phyloP scores from a whole-genome alignment of 2,888 invertebrate species.

The Sinopyrophorus schimmeli region DNA sequence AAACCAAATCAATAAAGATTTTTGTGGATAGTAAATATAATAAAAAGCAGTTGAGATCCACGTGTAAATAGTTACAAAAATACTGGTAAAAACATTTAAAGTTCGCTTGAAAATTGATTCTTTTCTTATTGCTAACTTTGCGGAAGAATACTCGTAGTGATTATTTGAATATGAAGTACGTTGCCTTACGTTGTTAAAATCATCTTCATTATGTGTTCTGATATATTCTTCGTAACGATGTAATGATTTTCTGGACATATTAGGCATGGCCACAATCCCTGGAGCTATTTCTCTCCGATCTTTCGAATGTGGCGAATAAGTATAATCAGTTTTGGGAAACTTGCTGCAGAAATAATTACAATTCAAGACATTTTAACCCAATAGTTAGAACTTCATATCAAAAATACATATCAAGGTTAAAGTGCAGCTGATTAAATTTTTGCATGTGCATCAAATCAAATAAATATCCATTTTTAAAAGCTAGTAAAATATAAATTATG shows the following conservation, averaged over 20 bases:
- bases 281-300: conserved; percentile 79
- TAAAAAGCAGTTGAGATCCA: conserved; percentile 36
- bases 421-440: no score
- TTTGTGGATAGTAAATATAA: conserved; percentile 39
- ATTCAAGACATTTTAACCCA: no score
- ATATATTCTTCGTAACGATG: conserved; percentile 40
- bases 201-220: conserved; percentile 42
- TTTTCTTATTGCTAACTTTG: conserved; percentile 5
- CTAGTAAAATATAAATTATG: no score
- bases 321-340: conserved; percentile 90
- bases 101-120: conserved; percentile 24
- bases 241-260: conserved; percentile 82
- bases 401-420: no score
- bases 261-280: conserved; percentile 82
- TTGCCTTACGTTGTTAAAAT: conserved; percentile 27
- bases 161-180: conserved; percentile 37
- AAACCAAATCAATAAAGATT: conserved; percentile 39
- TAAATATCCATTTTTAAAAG: no score
- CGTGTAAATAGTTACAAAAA: conserved; percentile 36
- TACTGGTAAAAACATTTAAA: conserved; percentile 28
- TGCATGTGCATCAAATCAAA: no score
- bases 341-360: conserved; percentile 64
- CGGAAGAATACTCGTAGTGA: conserved; percentile 29
- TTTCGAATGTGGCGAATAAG: conserved; percentile 81
- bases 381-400: no score